These are phyloP conservation scores for Drosophila malerkotliana DNA, from an alignment of 1,140 invertebrate species.

Conservation along the genomic window DNA sequence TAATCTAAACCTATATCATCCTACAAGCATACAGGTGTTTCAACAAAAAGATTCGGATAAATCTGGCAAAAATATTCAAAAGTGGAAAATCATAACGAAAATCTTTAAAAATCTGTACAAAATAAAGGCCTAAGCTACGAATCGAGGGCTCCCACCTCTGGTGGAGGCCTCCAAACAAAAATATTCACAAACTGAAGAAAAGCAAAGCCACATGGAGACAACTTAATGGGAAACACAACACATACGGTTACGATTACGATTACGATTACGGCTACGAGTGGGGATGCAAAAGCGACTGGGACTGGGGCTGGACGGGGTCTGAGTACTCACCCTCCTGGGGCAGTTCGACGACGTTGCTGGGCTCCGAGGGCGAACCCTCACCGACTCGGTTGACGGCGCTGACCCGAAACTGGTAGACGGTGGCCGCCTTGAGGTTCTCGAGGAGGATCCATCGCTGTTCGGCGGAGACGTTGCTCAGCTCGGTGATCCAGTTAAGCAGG, in stretches of 20 bases:
- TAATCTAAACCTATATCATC: too few relatives aligned
- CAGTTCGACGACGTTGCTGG: constrained; percentile 93
- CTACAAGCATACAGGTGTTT: too few relatives aligned
- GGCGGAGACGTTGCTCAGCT: constrained; percentile 93
- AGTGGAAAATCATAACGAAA: not conserved
- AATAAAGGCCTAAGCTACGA: not conserved
- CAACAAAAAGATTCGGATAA: too few relatives aligned
- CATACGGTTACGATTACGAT: not conserved
- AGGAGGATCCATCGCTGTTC: constrained; percentile 91
- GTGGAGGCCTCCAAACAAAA: too few relatives aligned
- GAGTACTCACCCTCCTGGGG: constrained; percentile 94
- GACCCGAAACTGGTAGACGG: constrained; percentile 97
- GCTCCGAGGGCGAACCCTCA: constrained; percentile 94
- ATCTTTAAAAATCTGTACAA: not conserved
- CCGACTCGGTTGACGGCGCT: constrained; percentile 98
- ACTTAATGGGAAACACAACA: not conserved
- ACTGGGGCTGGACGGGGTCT: not conserved
- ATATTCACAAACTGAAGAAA: too few relatives aligned
- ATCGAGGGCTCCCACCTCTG: too few relatives aligned
- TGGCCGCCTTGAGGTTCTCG: constrained; percentile 95
- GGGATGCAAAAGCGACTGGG: not conserved
- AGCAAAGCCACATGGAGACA: constrained; percentile 1
- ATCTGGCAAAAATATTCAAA: too few relatives aligned
- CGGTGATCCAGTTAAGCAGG: constrained; percentile 94
- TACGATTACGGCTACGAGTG: constrained; percentile 9